phyloP scores from a whole-genome alignment of 1,140 invertebrate species.

The Atta colombica region DNA sequence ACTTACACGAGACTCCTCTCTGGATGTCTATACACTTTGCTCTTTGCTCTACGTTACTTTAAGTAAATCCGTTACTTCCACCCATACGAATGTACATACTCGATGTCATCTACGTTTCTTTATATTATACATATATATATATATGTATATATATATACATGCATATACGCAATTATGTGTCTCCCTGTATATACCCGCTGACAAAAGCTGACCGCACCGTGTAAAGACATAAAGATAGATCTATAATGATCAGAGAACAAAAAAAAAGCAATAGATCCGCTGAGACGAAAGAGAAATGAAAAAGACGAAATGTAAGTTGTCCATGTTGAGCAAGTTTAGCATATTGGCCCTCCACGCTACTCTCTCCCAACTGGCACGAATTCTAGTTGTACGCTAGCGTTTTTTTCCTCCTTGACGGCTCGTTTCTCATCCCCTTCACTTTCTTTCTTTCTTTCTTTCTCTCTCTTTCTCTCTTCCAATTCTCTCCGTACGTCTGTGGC shows the following conservation, averaged over 20 bases:
- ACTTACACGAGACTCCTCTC: slow-evolving; percentile 54
- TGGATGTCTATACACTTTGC: slow-evolving; percentile 48
- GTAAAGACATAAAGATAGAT: slow-evolving; percentile 56
- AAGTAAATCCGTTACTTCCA: slow-evolving; percentile 48
- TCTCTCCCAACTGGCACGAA: slow-evolving; percentile 86
- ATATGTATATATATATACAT: slow-evolving; percentile 38
- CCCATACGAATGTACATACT: slow-evolving; percentile 62
- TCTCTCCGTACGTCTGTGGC: slow-evolving; percentile 52
- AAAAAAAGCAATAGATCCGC: slow-evolving; percentile 75
- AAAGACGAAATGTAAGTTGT: slow-evolving; percentile 85
- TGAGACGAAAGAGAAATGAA: slow-evolving; percentile 82
- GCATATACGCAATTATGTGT: slow-evolving; percentile 68
- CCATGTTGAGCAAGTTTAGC: slow-evolving; percentile 81
- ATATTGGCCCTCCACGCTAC: slow-evolving; percentile 84
- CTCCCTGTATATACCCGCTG: slow-evolving; percentile 59
- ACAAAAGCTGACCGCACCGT: slow-evolving; percentile 43
- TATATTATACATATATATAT: slow-evolving; percentile 59
- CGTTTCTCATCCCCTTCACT: slow-evolving; percentile 40
- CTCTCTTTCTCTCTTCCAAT: slow-evolving; percentile 14
- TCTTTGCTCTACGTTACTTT: slow-evolving; percentile 43
- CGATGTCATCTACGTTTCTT: slow-evolving; percentile 57
- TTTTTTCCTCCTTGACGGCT: slow-evolving; percentile 70
- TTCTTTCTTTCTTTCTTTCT: neutral
- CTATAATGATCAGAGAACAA: slow-evolving; percentile 27
- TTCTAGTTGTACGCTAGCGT: slow-evolving; percentile 80